Conservation (phyloP, 2,888 invertebrate genomes). For the Arrhopalites spinosus region DNA sequence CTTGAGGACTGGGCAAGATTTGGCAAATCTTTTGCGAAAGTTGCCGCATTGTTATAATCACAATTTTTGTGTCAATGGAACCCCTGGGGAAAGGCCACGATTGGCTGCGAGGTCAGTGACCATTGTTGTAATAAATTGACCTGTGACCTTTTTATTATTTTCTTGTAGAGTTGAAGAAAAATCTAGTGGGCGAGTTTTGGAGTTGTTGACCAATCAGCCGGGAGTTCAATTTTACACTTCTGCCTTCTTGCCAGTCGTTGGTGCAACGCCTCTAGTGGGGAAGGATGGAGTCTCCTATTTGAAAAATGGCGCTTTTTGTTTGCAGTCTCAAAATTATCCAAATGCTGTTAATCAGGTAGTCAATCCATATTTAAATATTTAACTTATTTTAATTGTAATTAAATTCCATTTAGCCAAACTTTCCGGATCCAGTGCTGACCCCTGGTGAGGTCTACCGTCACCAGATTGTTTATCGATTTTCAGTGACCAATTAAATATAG, state of each 20-base stretch:
- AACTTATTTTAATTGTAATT: background rate
- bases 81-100: background rate
- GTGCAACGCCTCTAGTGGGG: background rate
- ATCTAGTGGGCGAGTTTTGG: background rate
- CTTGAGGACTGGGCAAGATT: conserved; percentile 62
- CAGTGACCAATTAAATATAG: background rate
- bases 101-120: background rate
- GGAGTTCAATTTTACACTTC: conserved; percentile 1
- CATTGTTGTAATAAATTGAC: background rate
- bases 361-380: background rate
- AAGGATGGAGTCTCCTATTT: background rate
- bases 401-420: background rate
- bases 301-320: background rate
- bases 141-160: background rate
- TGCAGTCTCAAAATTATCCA: conserved; percentile 2
- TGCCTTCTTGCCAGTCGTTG: background rate
- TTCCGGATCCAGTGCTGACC: background rate
- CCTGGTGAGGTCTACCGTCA: background rate
- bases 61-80: background rate
- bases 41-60: conserved; percentile 2
- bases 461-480: background rate
- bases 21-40: background rate
- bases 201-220: background rate
- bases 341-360: background rate
- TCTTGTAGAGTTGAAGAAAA: background rate